These are phyloP conservation scores for Etheostoma perlongum DNA, from an alignment of 2,797 vertebrate genomes.

Conservation along the genomic window DNA sequence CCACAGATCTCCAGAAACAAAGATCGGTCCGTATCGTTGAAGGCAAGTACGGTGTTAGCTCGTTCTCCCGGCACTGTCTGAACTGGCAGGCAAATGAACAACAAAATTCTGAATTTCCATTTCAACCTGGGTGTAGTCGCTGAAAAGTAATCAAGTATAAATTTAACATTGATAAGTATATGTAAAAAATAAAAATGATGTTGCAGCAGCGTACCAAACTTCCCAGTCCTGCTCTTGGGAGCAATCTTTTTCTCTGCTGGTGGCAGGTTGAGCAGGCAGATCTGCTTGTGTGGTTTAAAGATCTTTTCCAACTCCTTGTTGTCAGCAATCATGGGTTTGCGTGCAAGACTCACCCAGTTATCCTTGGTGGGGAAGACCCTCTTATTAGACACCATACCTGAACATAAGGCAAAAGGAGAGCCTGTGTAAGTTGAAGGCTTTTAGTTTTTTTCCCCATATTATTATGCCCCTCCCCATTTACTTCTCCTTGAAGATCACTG, in stretches of 20 bases:
- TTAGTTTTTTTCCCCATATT: neutral
- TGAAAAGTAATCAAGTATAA: neutral
- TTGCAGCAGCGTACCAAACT: conserved; percentile 57
- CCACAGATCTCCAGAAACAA: conserved; percentile 85
- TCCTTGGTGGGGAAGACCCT: conserved; percentile 85
- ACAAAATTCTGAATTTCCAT: neutral
- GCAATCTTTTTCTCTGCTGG: conserved; percentile 72
- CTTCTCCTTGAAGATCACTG: neutral
- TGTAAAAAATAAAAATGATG: too few relatives aligned
- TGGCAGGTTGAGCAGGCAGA: conserved; percentile 85
- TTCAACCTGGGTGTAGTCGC: neutral
- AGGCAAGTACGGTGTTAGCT: conserved; percentile 34
- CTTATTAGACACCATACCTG: conserved; percentile 83
- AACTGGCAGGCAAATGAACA: conserved; percentile 12
- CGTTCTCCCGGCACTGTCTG: conserved; percentile 4
- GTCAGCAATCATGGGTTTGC: conserved; percentile 83
- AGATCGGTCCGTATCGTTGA: conserved; percentile 76
- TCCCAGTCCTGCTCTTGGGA: conserved; percentile 42
- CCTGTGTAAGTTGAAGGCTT: neutral
- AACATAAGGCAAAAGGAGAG: neutral
- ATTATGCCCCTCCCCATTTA: neutral
- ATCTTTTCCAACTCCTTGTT: conserved; percentile 84
- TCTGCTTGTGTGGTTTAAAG: conserved; percentile 74
- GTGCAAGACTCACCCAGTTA: conserved; percentile 84
- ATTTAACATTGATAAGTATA: neutral